Evolutionary conservation across 2,113 vertebrate genomes (phyloP), one percentile per base, ranked within the genome.

Genomic region (Taurulus bubalis): DNA sequence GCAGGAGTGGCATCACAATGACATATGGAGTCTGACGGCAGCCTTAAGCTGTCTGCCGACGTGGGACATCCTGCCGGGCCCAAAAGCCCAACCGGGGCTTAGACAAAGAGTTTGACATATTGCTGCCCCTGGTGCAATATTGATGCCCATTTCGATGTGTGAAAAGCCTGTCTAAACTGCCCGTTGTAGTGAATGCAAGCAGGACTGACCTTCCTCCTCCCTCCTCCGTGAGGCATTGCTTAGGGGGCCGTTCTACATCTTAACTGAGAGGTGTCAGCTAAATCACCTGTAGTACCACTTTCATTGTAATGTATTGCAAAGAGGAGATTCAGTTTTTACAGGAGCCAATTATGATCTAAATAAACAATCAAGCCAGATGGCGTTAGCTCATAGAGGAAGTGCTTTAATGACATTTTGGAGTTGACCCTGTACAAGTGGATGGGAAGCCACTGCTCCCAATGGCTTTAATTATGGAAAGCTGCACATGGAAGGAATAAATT

Each of bases 41-140:
- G 75, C 65, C 77, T 76, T 79, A 86, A 88, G 85, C 78, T 85
- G 78, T 83, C 79, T 69, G 68, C 26, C 59, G 75, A 42, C 1
- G 1, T 58, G 47, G 82, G 85, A 85, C 84, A 71, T 76, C 84
- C 82, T 85, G 74, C 66, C 51, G 60, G 79, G 74, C 72, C 55
- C 78, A 63, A 59, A 59, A 76, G 59, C 5, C 42, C 84, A 77
- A 59, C 70, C 53, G 68, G 76, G 77, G 82, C 77, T 8, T 24
- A 73, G 30, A 60, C 53, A 76, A 75, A 87, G 24, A 66, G 63
- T 87, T 75, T 89, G 87, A 87, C 79, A 79, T 77, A 71, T 45
- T 66, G 59, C 64, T 71, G 69, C 53, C 58, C 45, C 68, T 66
- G 32, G 77, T 86, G 63, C 53, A 85, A 80, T 82, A 86, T 81